Base-by-base conservation (phyloP, 2,797 vertebrate species). In the Rhynchonycteris naso region DNA sequence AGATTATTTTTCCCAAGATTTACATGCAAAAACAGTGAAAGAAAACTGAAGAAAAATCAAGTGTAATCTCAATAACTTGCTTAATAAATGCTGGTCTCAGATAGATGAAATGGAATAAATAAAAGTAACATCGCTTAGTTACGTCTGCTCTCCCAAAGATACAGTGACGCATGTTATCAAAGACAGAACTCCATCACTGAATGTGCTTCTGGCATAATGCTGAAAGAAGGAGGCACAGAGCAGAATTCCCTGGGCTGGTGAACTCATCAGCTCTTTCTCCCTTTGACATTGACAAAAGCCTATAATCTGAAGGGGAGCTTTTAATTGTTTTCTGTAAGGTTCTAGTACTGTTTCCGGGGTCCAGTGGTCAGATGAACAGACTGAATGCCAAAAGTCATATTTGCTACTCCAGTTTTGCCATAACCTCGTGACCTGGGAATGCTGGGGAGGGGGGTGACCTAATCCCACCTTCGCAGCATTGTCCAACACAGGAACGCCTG, bases 21-120 rank as follows among this genome's bases (percentile, higher is more conserved):
- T 94, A 79, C 16, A 90, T 16, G 16, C 50, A 93, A 92, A 96
- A 96, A 94, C 75, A 94, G 94, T 86, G 81, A 93, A 96, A 81
- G 82, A 96, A 96, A 96, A 96, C 92, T 95, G 91, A 94, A 63
- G 93, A 82, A 82, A 96, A 97, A 97, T 97, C 88, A 97, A 96
- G n/a, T 85, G 8, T 95, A 93, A 95, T 96, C 82, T 96, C 75
- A 91, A 79, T 58, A 96, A 16, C 52, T 13, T 78, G 33, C 61
- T 94, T 96, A 95, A 96, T 96, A 92, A 97, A 90, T 69, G 33
- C 58, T 87, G 33, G 43, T 87, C 74, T 93, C 82, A 43, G 69
- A 79, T 63, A 91, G 80, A 96, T 52, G 63, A 87, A 84, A 91
- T 79, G 18, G 8, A 74, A 52, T 92, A 88, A 93, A 88, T 91